Percentiles rank a stretch among this genome's conserved stretches.
Conservation (phyloP, 2,113 vertebrate genomes). For the Chionomys nivalis region DNA sequence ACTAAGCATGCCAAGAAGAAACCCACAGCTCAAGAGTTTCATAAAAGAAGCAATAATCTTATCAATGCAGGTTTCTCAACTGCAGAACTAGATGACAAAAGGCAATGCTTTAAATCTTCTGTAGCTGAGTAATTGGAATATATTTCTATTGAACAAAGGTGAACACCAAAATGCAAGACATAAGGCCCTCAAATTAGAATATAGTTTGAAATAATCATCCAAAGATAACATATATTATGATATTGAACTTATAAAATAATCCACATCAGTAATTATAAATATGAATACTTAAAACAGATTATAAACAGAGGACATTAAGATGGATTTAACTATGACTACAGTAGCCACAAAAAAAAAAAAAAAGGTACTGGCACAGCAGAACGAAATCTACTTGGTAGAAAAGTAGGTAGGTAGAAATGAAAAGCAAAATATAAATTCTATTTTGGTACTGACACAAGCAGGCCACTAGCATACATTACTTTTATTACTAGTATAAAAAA, state of each 20-base stretch:
- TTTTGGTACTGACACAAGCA: background rate
- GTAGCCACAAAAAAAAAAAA: background rate
- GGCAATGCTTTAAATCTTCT: background rate
- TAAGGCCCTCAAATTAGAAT: background rate
- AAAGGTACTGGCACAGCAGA: background rate
- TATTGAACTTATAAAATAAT: slow-evolving; percentile 1
- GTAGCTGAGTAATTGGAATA: background rate
- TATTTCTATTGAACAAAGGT: background rate
- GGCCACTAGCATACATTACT: background rate
- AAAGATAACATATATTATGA: background rate
- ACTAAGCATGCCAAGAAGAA: slow-evolving; percentile 4
- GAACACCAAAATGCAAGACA: background rate
- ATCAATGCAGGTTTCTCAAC: background rate
- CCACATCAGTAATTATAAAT: slow-evolving; percentile 3
- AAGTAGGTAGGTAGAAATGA: background rate
- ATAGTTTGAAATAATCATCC: slow-evolving; percentile 26
- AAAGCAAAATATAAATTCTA: background rate
- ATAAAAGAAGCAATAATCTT: background rate
- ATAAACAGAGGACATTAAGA: background rate
- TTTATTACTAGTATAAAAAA: background rate
- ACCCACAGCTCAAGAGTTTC: background rate
- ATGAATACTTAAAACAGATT: background rate
- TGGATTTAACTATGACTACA: background rate
- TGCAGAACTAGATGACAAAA: background rate
- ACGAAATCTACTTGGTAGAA: background rate